Conservation (phyloP, 2,888 invertebrate genomes). For the Hymenopus coronatus region DNA sequence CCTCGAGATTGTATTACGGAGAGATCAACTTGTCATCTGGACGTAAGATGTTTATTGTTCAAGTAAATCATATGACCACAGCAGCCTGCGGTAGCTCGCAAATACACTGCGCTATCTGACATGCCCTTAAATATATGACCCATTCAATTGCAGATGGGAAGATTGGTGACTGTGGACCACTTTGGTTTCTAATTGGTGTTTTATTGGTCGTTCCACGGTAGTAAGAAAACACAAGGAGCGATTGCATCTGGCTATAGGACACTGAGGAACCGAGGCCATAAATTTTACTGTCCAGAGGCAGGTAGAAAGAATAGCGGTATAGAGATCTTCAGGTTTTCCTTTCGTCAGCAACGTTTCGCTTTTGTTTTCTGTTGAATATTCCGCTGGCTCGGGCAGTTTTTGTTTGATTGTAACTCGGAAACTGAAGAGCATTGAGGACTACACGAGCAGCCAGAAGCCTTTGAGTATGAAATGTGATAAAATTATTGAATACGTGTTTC, state of each 20-base stretch:
- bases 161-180: neutral
- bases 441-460: no score
- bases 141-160: neutral
- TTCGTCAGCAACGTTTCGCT: neutral
- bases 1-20: neutral
- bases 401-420: no score
- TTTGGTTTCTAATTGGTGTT: slow-evolving; percentile 1
- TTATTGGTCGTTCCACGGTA: neutral
- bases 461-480: no score
- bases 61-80: neutral
- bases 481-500: no score
- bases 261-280: neutral
- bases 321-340: neutral
- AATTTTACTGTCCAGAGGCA: neutral
- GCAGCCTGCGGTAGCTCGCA: neutral
- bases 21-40: neutral
- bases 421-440: no score
- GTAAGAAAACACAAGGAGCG: neutral
- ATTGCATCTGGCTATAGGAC: neutral
- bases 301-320: neutral
- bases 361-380: neutral
- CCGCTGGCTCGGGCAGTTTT: no score
- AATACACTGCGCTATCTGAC: neutral
- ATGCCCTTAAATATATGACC: neutral
- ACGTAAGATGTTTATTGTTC: neutral